Conservation (phyloP, 30 jellyfish, hydroid and myxozoan genomes). For the Nemopilema nomurai region DNA sequence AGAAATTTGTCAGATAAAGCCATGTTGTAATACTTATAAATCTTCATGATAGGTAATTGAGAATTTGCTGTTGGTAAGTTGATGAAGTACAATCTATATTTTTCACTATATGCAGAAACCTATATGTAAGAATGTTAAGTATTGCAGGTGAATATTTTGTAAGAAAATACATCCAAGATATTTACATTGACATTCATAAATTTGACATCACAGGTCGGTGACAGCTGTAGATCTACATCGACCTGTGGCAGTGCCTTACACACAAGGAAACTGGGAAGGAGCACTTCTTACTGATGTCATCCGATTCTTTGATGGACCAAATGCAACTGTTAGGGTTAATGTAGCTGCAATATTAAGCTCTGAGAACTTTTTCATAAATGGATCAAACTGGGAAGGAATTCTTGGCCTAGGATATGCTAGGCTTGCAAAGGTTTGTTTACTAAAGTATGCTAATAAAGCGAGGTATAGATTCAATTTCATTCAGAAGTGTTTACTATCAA, state of each 20-base stretch:
- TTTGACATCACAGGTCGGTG: slow-evolving; percentile 72
- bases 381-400: slow-evolving; percentile 99
- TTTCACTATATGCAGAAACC: no score
- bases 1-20: no score
- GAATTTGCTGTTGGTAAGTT: no score
- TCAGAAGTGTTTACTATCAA: no score
- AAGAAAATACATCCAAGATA: no score
- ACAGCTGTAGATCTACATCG: slow-evolving; percentile 84
- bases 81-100: no score
- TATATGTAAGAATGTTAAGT: background rate
- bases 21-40: no score
- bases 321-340: slow-evolving; percentile 90
- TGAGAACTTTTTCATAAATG: slow-evolving; percentile 93
- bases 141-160: background rate
- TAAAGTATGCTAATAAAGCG: no score
- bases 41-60: no score
- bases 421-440: slow-evolving; percentile 77
- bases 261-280: slow-evolving; percentile 99
- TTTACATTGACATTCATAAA: no score
- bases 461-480: no score
- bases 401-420: slow-evolving; percentile 98
- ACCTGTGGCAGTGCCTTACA: slow-evolving; percentile 99
- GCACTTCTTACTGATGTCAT: slow-evolving; percentile 90
- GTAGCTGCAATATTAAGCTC: slow-evolving; percentile 92
- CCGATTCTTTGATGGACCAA: slow-evolving; percentile 88